Evolutionary conservation across 1,140 invertebrate species (phyloP).

Genomic region (Macrocentrus cingulum): DNA sequence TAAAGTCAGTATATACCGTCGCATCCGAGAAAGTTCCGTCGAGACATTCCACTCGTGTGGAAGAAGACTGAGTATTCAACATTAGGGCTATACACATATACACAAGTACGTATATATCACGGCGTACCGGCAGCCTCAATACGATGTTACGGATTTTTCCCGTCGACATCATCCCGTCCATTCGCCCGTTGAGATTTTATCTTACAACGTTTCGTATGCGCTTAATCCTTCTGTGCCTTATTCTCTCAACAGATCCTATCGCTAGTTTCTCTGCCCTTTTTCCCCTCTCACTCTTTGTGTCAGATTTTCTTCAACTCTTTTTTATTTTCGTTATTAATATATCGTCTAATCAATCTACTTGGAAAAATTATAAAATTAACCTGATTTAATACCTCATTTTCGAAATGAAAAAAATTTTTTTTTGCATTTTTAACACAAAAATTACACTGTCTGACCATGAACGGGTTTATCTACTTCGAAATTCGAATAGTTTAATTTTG

Average conservation of each 20-base stretch:
- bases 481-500: not conserved
- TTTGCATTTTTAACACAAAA: no score
- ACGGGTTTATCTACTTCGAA: no score
- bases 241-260: conserved; percentile 26
- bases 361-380: no score
- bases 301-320: not conserved
- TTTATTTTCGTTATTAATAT: not conserved
- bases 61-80: not conserved
- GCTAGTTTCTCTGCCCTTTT: conserved; percentile 3
- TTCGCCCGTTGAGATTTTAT: conserved; percentile 31
- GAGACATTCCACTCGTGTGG: not conserved
- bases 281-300: not conserved
- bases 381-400: no score
- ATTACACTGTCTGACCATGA: no score
- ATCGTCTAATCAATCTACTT: no score
- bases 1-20: not conserved
- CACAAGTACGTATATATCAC: not conserved
- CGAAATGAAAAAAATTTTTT: no score
- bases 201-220: conserved; percentile 34
- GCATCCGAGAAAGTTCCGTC: not conserved
- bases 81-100: not conserved
- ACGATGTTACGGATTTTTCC: conserved; percentile 38
- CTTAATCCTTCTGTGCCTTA: conserved; percentile 27
- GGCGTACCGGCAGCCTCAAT: conserved; percentile 29
- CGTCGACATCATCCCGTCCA: conserved; percentile 29